phyloP scores from a whole-genome alignment of 2,797 vertebrate species.

The Scleropages formosus region DNA sequence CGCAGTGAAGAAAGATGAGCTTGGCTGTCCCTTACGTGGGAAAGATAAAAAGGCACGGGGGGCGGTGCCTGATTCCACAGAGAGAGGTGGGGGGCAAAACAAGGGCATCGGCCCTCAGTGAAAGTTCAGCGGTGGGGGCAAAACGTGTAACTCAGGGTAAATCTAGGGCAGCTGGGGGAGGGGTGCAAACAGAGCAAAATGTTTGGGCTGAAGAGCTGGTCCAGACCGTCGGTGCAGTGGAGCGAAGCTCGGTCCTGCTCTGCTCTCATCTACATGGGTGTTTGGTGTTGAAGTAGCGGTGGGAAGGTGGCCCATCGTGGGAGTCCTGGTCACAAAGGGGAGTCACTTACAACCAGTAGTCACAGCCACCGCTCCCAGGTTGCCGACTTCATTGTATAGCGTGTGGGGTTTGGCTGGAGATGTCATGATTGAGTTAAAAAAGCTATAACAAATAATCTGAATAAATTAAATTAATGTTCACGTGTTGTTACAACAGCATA shows the following conservation, averaged over 20 bases:
- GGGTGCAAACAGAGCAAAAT: background rate
- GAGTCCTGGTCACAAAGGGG: slow-evolving; percentile 51
- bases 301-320: slow-evolving; percentile 46
- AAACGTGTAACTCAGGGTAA: background rate
- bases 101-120: too few relatives aligned
- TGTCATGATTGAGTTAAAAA: too few relatives aligned
- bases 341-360: slow-evolving; percentile 39
- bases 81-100: background rate
- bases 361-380: too few relatives aligned
- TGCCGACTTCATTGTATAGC: too few relatives aligned
- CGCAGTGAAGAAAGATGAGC: background rate
- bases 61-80: background rate
- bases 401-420: too few relatives aligned
- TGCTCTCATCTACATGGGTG: background rate
- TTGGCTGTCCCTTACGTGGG: background rate
- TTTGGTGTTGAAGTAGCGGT: slow-evolving; percentile 41
- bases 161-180: background rate
- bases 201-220: background rate
- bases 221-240: background rate
- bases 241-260: background rate
- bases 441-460: too few relatives aligned
- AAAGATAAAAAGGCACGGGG: background rate
- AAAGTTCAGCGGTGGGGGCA: background rate
- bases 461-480: too few relatives aligned
- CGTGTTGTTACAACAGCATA: too few relatives aligned